Percentiles rank a stretch among this genome's conserved stretches.
Conservation (phyloP, 2,888 invertebrate species). For the Acrobasis repandana region DNA sequence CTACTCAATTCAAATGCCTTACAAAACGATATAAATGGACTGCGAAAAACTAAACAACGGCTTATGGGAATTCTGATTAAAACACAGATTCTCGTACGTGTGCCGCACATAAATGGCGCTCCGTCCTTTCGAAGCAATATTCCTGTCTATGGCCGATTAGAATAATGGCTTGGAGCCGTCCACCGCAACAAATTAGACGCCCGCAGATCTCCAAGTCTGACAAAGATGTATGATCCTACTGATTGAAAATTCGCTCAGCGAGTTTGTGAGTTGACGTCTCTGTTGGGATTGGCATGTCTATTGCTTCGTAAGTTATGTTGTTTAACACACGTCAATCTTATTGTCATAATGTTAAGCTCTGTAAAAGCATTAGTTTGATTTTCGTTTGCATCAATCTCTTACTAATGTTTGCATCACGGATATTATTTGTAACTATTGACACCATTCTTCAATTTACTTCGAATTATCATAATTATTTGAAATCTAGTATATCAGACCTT, state of each 20-base stretch:
- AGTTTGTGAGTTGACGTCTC: slow-evolving; percentile 40
- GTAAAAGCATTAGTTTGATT: background rate
- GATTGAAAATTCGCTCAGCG: slow-evolving; percentile 51
- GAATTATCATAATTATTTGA: too few relatives aligned
- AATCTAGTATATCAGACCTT: too few relatives aligned
- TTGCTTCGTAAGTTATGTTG: slow-evolving; percentile 38
- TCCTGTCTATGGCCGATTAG: slow-evolving; percentile 15
- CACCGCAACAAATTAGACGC: slow-evolving; percentile 19
- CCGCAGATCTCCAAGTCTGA: slow-evolving; percentile 34
- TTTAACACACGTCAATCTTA: slow-evolving; percentile 21
- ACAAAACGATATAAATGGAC: background rate
- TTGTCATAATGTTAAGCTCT: background rate
- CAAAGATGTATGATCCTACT: slow-evolving; percentile 52
- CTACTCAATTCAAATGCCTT: slow-evolving; percentile 4
- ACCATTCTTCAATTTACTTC: too few relatives aligned
- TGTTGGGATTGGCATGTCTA: slow-evolving; percentile 36
- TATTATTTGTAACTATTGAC: too few relatives aligned
- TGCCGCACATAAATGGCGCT: slow-evolving; percentile 2
- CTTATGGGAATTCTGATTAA: background rate
- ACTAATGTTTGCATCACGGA: background rate
- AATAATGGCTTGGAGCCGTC: slow-evolving; percentile 13
- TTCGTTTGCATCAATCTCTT: background rate
- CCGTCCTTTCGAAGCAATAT: slow-evolving; percentile 1
- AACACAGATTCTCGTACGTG: slow-evolving; percentile 6
- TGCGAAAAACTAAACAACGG: background rate